A percentile compares a stretch with the other conserved stretches of the same genome.
These are phyloP conservation scores for Chelidonichthys spinosus DNA, from an alignment of 2,797 vertebrate species.

Conservation along the genomic window DNA sequence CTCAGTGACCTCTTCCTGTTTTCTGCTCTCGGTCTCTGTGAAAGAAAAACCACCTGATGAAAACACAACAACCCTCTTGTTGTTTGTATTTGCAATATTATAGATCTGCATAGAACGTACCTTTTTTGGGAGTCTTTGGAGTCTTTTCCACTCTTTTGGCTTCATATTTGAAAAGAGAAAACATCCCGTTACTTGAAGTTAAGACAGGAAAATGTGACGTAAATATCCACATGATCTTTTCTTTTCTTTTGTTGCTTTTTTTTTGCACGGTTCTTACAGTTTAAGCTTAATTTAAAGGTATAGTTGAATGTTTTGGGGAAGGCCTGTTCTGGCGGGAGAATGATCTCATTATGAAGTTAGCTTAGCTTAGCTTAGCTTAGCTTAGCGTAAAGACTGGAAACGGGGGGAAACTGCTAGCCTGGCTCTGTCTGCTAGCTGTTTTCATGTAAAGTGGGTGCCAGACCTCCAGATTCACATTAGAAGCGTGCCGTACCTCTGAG, in stretches of 20 bases:
- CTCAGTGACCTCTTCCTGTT: slow-evolving; percentile 63
- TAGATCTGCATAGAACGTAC: slow-evolving; percentile 52
- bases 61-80: background rate
- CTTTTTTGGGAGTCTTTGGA: slow-evolving; percentile 58
- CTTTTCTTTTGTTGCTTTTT: background rate
- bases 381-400: slow-evolving; percentile 1
- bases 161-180: slow-evolving; percentile 43
- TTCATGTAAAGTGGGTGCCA: no score
- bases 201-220: background rate
- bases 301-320: background rate
- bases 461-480: no score
- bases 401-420: background rate
- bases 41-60: slow-evolving; percentile 19
- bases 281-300: background rate
- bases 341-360: background rate
- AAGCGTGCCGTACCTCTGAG: slow-evolving; percentile 51
- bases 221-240: background rate
- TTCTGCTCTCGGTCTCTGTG: slow-evolving; percentile 65
- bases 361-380: background rate
- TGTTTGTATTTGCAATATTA: background rate
- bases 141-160: slow-evolving; percentile 59
- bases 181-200: background rate
- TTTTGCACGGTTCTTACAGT: background rate
- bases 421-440: no score
- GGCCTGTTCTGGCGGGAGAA: background rate